Evolutionary conservation across 2,888 invertebrate genomes (phyloP), one percentile per base, ranked within the genome.

Genomic region (Acanthopleura granulata): DNA sequence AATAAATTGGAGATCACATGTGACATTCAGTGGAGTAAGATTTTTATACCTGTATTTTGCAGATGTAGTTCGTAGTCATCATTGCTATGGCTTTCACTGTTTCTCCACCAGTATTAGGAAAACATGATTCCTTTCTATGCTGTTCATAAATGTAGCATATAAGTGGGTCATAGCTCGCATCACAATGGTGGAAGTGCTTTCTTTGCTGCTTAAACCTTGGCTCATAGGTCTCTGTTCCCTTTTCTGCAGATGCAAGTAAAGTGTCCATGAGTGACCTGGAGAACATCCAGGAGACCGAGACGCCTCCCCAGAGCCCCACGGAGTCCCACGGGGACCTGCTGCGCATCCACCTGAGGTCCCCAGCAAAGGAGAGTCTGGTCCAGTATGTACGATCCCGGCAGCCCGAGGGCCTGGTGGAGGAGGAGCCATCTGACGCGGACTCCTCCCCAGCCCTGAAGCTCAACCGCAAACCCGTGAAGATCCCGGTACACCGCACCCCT

Each of bases 211-310:
- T 40, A 9, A 40, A 9, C 9, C 4, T 40, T 40, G 40, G 4
- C 40, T 9, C 40, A 40, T 40, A 3, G 40, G 4, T 9, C 40
- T 40, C 4, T 12, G 12, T 57, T n/a, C 3, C 57, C 22, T 57
- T 22, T 57, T 6, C 22, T 57, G 27, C 81, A 91, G 91, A 91
- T 82, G 85, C 90, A 29, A 90, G 90, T 78, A 90, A 89, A 74
- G 87, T 91, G 72, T 91, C 90, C 9, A 85, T 88, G 40, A 90
- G 87, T 76, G 91, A 91, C 81, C 81, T 91, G 72, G 91, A 90
- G 79, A 89, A 91, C 78, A 89, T 90, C 49, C 86, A 89, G 74
- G 91, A 91, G 79, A 88, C 89, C 29, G 91, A 90, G 72, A 90
- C 90, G 0, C 90, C 90, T 0, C 90, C 90, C 1, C 88, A 88